phyloP scores from a whole-genome alignment of 2,797 vertebrate species.

The Varecia variegata region DNA sequence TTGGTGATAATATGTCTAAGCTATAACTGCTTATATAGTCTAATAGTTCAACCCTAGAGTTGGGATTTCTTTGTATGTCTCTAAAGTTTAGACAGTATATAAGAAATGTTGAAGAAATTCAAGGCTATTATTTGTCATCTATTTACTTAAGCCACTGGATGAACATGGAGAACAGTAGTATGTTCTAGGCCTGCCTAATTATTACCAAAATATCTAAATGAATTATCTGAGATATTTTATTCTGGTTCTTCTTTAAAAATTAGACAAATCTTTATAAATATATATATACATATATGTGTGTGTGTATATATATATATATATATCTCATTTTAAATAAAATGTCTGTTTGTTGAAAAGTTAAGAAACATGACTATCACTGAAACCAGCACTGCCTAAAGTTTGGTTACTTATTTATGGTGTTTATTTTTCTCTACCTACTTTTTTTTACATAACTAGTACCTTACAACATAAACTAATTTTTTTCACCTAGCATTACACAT shows the following conservation, averaged over 20 bases:
- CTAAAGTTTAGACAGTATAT: background rate
- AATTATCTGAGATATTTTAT: background rate
- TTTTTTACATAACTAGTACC: background rate
- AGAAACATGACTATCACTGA: background rate
- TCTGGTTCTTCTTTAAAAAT: background rate
- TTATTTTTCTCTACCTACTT: background rate
- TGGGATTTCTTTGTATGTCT: background rate
- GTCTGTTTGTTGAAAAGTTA: background rate
- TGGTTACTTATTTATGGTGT: background rate
- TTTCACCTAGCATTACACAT: background rate
- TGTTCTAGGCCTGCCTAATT: background rate
- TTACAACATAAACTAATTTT: background rate
- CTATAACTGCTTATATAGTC: background rate
- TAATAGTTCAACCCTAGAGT: background rate
- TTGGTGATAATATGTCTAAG: background rate
- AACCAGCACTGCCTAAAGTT: background rate
- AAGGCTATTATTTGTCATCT: background rate
- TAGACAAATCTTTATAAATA: background rate
- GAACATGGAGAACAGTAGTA: background rate
- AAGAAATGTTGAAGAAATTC: background rate
- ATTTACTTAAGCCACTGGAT: background rate
- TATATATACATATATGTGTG: background rate
- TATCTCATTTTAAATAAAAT: background rate
- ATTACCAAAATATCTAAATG: background rate
- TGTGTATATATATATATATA: background rate